phyloP scores from a whole-genome alignment of 1,140 invertebrate species.

The Papilio helenus region DNA sequence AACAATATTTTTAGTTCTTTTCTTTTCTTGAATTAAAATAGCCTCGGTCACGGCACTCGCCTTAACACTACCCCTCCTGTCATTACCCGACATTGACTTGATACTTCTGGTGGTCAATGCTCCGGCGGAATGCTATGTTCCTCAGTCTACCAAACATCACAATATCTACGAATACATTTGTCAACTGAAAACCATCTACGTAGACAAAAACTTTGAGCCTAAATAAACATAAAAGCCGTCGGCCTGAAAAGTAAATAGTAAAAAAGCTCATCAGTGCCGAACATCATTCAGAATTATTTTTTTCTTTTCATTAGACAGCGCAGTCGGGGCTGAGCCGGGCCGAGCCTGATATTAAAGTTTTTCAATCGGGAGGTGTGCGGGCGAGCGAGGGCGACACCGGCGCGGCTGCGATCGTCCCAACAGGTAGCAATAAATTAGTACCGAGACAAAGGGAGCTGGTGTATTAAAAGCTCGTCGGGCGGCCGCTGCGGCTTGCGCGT shows the following conservation, averaged over 20 bases:
- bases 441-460: conserved; percentile 27
- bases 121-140: too few relatives aligned
- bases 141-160: too few relatives aligned
- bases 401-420: conserved; percentile 28
- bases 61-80: too few relatives aligned
- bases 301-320: conserved; percentile 23
- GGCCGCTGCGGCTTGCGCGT: conserved; percentile 13
- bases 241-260: neutral
- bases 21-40: too few relatives aligned
- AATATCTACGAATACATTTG: too few relatives aligned
- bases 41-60: too few relatives aligned
- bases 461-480: conserved; percentile 18
- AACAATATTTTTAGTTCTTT: too few relatives aligned
- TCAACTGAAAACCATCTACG: too few relatives aligned
- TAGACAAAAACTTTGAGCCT: too few relatives aligned
- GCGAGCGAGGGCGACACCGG: neutral
- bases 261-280: neutral
- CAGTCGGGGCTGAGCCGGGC: neutral
- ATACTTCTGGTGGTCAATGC: too few relatives aligned
- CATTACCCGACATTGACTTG: too few relatives aligned
- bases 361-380: conserved; percentile 17
- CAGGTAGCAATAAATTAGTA: conserved; percentile 38
- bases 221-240: neutral
- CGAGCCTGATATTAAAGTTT: conserved; percentile 26
- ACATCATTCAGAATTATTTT: conserved; percentile 7